These are phyloP conservation scores for Astropecten irregularis DNA, from an alignment of 53 echinoderm and acorn worm genomes.

Conservation along the genomic window DNA sequence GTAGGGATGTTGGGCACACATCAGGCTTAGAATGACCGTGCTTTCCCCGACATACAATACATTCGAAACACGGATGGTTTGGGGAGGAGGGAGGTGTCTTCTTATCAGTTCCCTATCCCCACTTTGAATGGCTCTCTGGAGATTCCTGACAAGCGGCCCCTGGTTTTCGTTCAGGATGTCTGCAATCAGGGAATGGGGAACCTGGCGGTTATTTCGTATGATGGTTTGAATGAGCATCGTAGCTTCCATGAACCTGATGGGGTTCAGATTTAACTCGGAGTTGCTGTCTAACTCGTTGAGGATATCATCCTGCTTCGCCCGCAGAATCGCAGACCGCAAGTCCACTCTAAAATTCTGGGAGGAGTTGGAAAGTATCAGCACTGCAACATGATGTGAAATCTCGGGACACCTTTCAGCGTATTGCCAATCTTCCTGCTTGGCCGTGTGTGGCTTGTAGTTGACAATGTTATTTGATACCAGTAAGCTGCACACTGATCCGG, in stretches of 20 bases:
- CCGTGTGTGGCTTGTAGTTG: neutral
- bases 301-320: conserved; percentile 12
- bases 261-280: too few species aligned
- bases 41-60: conserved; percentile 10
- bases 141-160: neutral
- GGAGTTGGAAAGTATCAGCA: neutral
- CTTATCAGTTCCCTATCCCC: neutral
- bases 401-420: neutral
- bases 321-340: conserved; percentile 11
- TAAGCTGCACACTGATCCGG: conserved; percentile 12
- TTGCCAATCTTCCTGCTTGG: neutral
- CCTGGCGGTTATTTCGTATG: neutral
- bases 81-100: neutral
- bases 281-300: neutral
- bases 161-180: neutral
- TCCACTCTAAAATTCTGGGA: neutral
- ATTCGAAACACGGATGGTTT: neutral
- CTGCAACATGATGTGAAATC: conserved; percentile 3
- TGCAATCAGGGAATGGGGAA: neutral
- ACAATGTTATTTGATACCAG: conserved; percentile 11
- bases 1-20: neutral
- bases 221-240: neutral
- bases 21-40: neutral
- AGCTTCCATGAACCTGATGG: too few species aligned
- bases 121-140: neutral